Percentiles rank a stretch among this genome's conserved stretches.
Evolutionary conservation across 2,113 vertebrate genomes (phyloP).

Genomic region (Cinclus mexicanus): DNA sequence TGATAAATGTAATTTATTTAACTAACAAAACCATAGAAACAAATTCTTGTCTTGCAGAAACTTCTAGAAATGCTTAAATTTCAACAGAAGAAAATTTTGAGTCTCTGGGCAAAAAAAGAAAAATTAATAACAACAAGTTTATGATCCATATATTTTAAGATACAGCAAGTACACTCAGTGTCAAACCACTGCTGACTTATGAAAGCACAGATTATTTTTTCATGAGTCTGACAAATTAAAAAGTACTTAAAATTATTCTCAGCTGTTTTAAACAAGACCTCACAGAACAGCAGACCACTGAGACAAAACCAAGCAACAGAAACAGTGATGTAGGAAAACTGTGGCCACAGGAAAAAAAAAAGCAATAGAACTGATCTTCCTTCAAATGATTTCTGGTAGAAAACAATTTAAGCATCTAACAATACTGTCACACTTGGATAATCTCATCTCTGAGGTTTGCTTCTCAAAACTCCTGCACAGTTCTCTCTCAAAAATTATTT

Average conservation of each 20-base stretch:
- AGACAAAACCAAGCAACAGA: background rate
- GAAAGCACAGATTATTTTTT: background rate
- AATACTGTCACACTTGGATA: conserved; percentile 35
- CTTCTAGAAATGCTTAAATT: background rate
- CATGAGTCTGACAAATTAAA: background rate
- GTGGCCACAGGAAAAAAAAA: background rate
- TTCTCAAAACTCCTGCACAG: background rate
- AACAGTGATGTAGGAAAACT: background rate
- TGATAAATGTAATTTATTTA: background rate
- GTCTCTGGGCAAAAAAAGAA: background rate
- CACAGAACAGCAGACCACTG: background rate
- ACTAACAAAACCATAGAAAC: background rate
- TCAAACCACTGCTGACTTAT: background rate
- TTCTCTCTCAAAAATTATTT: conserved; percentile 1
- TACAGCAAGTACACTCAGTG: background rate
- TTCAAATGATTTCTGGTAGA: conserved; percentile 28
- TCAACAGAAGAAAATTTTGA: background rate
- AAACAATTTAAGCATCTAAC: conserved; percentile 65
- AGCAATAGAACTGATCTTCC: background rate
- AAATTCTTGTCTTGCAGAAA: background rate
- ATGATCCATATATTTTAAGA: background rate
- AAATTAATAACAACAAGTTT: background rate
- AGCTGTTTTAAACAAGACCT: background rate
- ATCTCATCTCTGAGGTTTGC: background rate
- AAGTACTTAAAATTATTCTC: background rate